Conservation (phyloP, 2,888 invertebrate genomes). For the Rotaria magnacalcarata region DNA sequence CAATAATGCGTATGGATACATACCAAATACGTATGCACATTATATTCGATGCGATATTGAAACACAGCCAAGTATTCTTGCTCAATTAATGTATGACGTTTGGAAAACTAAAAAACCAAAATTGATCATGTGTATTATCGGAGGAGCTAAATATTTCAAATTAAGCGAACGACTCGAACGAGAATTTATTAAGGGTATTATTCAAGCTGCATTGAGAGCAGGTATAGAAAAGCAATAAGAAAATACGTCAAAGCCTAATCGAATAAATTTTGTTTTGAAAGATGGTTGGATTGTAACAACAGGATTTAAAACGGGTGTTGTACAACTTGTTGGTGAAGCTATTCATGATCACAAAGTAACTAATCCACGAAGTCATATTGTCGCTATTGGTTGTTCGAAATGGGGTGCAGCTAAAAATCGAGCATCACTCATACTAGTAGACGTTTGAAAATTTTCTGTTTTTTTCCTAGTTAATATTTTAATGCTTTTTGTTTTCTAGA, state of each 20-base stretch:
- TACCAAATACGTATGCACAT: not conserved
- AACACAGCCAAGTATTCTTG: not conserved
- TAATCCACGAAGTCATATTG: not conserved
- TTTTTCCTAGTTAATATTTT: too few relatives aligned
- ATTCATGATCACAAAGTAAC: slow-evolving; percentile 52
- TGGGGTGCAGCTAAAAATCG: slow-evolving; percentile 47
- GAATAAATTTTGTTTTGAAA: slow-evolving; percentile 47
- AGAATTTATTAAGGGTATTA: slow-evolving; percentile 33
- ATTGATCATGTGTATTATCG: slow-evolving; percentile 22
- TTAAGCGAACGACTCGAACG: slow-evolving; percentile 8
- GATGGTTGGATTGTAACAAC: slow-evolving; percentile 60
- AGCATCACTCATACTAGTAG: not conserved
- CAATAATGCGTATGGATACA: slow-evolving; percentile 9
- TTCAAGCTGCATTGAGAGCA: slow-evolving; percentile 24
- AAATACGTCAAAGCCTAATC: not conserved
- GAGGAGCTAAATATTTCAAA: slow-evolving; percentile 28
- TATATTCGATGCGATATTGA: slow-evolving; percentile 21
- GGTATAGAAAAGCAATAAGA: not conserved
- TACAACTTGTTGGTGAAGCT: slow-evolving; percentile 59
- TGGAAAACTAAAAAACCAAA: not conserved
- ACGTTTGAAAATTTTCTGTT: not conserved
- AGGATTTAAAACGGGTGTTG: slow-evolving; percentile 57
- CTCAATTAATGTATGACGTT: not conserved
- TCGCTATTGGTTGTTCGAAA: slow-evolving; percentile 44
- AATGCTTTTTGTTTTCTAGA: not conserved